A percentile compares a stretch with the other conserved stretches of the same genome.
phyloP scores from a whole-genome alignment of 2,113 vertebrate genomes.

The Euleptes europaea region DNA sequence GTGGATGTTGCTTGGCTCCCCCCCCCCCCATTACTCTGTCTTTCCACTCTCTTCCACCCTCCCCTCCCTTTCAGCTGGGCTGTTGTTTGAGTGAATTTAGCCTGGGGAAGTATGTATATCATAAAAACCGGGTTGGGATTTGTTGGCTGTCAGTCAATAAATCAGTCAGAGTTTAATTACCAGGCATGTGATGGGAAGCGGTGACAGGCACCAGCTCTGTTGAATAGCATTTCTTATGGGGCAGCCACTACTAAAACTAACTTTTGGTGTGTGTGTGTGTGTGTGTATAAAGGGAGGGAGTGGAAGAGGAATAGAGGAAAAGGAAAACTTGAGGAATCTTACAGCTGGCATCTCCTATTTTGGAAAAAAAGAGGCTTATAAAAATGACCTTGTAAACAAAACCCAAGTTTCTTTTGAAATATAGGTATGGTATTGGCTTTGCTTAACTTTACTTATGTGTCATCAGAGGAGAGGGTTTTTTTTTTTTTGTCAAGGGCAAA shows the following conservation, averaged over 20 bases:
- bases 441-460: conserved; percentile 54
- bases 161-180: conserved; percentile 97
- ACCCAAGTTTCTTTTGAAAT: conserved; percentile 25
- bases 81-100: conserved; percentile 82
- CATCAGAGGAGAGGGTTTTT: conserved; percentile 28
- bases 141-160: conserved; percentile 96
- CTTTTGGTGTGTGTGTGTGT: conserved; percentile 54
- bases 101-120: conserved; percentile 89
- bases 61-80: conserved; percentile 65
- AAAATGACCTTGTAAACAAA: conserved; percentile 1
- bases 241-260: conserved; percentile 73
- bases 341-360: conserved; percentile 29
- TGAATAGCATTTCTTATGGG: conserved; percentile 83
- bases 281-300: conserved; percentile 45
- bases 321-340: conserved; percentile 37
- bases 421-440: conserved; percentile 21
- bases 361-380: conserved; percentile 12
- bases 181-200: conserved; percentile 83
- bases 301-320: conserved; percentile 9
- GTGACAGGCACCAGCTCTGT: conserved; percentile 83
- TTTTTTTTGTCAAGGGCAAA: conserved; percentile 12
- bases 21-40: conserved; percentile 35
- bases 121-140: conserved; percentile 92
- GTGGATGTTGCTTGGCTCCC: conserved; percentile 15
- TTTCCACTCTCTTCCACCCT: neutral